phyloP scores from a whole-genome alignment of 2,888 invertebrate species.

The Podotricha telesiphe region DNA sequence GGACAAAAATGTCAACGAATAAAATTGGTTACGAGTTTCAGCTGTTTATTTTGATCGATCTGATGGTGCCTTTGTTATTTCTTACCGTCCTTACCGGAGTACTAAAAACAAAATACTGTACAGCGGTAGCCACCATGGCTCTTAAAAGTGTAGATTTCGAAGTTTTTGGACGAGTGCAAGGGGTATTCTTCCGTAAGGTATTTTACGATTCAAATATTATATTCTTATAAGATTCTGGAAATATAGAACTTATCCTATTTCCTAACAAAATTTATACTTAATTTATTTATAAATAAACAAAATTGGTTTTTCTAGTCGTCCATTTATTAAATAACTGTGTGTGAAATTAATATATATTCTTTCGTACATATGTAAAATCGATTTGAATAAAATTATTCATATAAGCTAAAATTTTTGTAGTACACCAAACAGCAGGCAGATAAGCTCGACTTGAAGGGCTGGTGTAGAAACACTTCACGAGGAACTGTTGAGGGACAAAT shows the following conservation, averaged over 20 bases:
- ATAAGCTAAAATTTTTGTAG: conserved; percentile 65
- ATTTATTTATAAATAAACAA: too few species aligned
- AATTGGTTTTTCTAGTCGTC: too few species aligned
- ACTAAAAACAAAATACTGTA: conserved; percentile 47
- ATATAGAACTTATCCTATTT: too few species aligned
- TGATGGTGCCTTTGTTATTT: conserved; percentile 61
- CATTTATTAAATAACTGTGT: too few species aligned
- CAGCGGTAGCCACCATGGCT: conserved; percentile 53
- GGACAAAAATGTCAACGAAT: neutral
- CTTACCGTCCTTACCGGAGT: conserved; percentile 54
- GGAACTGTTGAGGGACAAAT: conserved; percentile 88
- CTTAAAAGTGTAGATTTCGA: conserved; percentile 80
- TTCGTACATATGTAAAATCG: too few species aligned
- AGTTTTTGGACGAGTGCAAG: conserved; percentile 85
- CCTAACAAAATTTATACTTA: too few species aligned
- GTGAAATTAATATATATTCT: too few species aligned
- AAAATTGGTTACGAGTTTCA: conserved; percentile 7
- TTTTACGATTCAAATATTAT: conserved; percentile 22
- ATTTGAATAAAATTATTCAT: neutral
- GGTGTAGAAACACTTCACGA: conserved; percentile 88
- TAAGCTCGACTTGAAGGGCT: conserved; percentile 86
- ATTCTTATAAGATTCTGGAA: neutral
- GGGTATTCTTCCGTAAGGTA: conserved; percentile 86
- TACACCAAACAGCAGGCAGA: conserved; percentile 86
- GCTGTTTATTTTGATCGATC: conserved; percentile 18